Base-by-base conservation (phyloP, 1,140 invertebrate species). In the Atta texana region DNA sequence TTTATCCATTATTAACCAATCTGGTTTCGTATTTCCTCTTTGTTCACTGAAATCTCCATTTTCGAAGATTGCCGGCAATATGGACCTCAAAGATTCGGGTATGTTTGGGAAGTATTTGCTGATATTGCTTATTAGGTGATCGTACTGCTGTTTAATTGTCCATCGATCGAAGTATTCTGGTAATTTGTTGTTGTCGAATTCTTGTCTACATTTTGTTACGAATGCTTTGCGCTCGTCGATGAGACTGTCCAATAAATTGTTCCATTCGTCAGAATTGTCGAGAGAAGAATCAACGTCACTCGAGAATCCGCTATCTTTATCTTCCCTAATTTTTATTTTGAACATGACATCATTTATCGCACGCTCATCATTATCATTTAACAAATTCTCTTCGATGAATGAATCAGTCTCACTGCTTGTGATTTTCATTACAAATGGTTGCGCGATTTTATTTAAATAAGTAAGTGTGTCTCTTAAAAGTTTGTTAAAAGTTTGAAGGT, bases 1-100 rank as follows among this genome's bases (percentile, higher is more conserved):
- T 34, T 94, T 94, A 0, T 92, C 91, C 61, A 92, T 91, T 21
- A 94, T 93, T 0, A 95, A 74, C 94, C 94, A 95, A 8, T 92
- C 86, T 0, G 94, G 94, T 53, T 39, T 91, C 1, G 86, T 66
- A 1, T 87, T 66, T 3, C 75, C 24, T 49, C 69, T 12, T 31
- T 85, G 71, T 7, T 81, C 91, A 18, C 8, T 44, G 8, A 44
- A 85, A 6, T 78, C 61, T 31, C 59, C 61, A 8, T 63, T 44
- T n/a, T 84, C 34, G 8, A 84, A 84, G 0, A 6, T 34, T n/a
- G 55, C 69, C 3, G 80, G 69, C 18, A 84, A 31, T 1, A 84
- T 5, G 2, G 18, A 75, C 34, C 39, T 84, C 2, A 63, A 57
- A 18, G 80, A 75, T 51, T 61, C 18, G 14, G 69, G 69, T 84